Base-by-base conservation (phyloP, 2,113 vertebrate species). In the Prunella fulvescens region DNA sequence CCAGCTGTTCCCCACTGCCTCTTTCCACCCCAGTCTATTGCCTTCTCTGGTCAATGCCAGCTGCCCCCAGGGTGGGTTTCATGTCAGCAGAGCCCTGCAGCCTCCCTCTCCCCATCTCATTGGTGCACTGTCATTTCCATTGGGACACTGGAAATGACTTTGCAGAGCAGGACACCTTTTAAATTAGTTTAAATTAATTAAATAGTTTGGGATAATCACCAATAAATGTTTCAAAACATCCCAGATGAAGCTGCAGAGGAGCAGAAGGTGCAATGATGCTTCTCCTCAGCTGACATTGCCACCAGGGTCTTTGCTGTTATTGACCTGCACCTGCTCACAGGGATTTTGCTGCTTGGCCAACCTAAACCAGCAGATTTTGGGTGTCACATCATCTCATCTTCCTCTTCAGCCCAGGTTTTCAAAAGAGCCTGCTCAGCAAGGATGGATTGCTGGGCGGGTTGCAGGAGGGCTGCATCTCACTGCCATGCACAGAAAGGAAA, bases 401-500 rank as follows among this genome's bases (percentile, higher is more conserved):
- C 44, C 48, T 84, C 39, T 70, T 56, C 37, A 88, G 33, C 54
- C 35, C 22, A 23, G 40, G 60, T 73, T 81, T 73, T 23, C 47
- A 86, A 69, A 93, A 94, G 47, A 78, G 67, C 64, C 69, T 51
- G 88, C 80, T 93, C 88, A 92, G 92, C 79, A 86, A 81, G 80
- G 64, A 44, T 3, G 0, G 47, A 56, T 67, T 90, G 92, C 54
- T 5, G 54, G n/a, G 50, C 7, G 10, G 53, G 53, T 35, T 85
- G 86, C 1, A 1, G 37, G 35, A 94, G 53, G 45, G 54, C 37
- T 92, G 66, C 50, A 35, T 77, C 67, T 61, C 85, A 2, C 71
- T 69, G 65, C 65, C 51, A n/a, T 0, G 1, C 31, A 60, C 29
- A 28, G 71, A 79, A 35, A 85, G 82, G 78, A 76, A 85, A 80